Base-by-base conservation (phyloP, 2,888 invertebrate species). In the Caenorhabditis macrosperma region DNA sequence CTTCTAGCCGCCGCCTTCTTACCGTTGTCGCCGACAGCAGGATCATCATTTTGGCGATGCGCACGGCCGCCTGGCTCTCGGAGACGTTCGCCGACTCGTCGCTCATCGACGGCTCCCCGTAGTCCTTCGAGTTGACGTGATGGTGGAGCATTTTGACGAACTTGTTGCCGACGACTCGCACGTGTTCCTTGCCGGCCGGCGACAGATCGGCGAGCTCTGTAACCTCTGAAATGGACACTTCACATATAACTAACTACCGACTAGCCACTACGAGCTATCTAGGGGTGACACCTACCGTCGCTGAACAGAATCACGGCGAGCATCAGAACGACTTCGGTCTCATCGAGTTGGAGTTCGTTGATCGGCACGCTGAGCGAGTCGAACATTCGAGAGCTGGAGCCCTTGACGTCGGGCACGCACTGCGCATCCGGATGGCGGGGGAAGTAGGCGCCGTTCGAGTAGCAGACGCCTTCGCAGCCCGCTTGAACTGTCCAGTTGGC, bases 401-500 rank as follows among this genome's bases (percentile, higher is more conserved):
- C 74, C 28, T 85, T 84, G 15, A 85, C 84, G 77, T 86, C 86
- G 26, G 86, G 84, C 0, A 86, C 33, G 28, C 86, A 86, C 54
- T 86, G 86, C 2, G 59, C 60, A 2, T 75, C 54, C 2, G 71
- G 60, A 12, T 81, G 75, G 0, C 82, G 48, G 2, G 88, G 88
- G 44, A 88, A 88, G 64, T 88, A 88, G 50, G 88, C 82, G 30
- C 88, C 88, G 71, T 88, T 88, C 6, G 86, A 84, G 67, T 88
- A 88, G 60, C 88, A 88, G 24, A 88, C 86, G 4, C 88, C 88
- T 7, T 87, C 83, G 59, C 85, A 86, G n/a, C 78, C 78, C 6
- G 82, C 80, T 17, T 72, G 72, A 1, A 86, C 84, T 2, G 86
- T 85, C 88, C 87, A 88, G 41, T 84, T 84, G 15, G 87, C 86